Base-by-base conservation (phyloP, 1,140 invertebrate genomes). In the Pseudomyrmex sp. region DNA sequence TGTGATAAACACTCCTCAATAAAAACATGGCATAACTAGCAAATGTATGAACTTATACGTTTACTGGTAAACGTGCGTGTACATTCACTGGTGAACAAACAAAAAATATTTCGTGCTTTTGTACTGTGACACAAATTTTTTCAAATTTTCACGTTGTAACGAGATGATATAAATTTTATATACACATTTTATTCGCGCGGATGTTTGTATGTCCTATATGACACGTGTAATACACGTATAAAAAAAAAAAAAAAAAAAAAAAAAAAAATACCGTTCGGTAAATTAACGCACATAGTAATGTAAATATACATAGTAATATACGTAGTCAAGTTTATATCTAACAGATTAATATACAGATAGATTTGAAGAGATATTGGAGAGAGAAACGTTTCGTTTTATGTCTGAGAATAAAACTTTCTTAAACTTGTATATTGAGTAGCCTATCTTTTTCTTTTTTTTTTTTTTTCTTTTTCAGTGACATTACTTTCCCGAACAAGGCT, bases 131-230 rank as follows among this genome's bases (percentile, higher is more conserved):
- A 35, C 5, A 35, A 35, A 35, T 35, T 35, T 4, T 35, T 61
- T 80, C 66, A 70, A 70, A 70, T 80, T 80, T 70, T 80, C 76
- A 12, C 20, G 15, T 50, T 80, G 50, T n/a, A 35, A 77, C 52
- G 26, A 61, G 15, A 20, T 54, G 44, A 23, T 72, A 50, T 59
- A 70, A 70, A 59, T 61, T 80, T 70, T 63, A 35, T 63, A 58
- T 26, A 63, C 23, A 9, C 35, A 7, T 35, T 35, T 35, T 13
- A 2, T 5, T 18, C 13, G 35, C 50, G 75, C 46, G 7, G 26
- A 52, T 3, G 12, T 52, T 15, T 20, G 12, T 26, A 18, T 2
- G 9, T 48, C 8, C 1, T 20, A 35, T 1, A n/a, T 46, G 18
- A 9, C 7, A 13, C 2, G 23, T 1, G 50, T 15, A 2, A 0